Conservation (phyloP, 2,113 vertebrate species). For the Xiphias gladius region DNA sequence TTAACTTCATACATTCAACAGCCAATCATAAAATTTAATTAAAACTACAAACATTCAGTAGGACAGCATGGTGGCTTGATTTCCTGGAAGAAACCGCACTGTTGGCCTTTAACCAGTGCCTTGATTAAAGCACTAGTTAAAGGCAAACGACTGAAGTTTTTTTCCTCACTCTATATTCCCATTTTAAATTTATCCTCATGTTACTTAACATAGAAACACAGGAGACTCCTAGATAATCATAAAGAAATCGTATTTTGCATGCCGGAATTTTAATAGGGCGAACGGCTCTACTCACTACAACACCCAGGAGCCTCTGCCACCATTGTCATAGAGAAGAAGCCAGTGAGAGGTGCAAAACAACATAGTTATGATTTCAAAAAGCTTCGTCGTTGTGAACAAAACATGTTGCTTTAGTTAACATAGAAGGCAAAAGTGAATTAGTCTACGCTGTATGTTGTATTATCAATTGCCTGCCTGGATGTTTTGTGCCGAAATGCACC, state of each 20-base stretch:
- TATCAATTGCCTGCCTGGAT: neutral
- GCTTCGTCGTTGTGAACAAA: neutral
- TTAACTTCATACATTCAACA: slow-evolving; percentile 15
- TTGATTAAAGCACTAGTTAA: too few species aligned
- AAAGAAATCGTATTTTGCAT: too few species aligned
- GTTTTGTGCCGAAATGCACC: too few species aligned
- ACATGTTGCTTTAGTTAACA: neutral
- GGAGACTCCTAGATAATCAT: too few species aligned
- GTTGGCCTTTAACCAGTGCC: neutral
- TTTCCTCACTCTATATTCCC: neutral
- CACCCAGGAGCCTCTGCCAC: neutral
- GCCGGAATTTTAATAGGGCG: neutral
- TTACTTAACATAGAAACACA: too few species aligned
- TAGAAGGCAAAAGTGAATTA: neutral
- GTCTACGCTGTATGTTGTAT: neutral
- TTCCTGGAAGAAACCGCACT: neutral
- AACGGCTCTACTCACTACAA: neutral
- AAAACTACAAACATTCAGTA: neutral
- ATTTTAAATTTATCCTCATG: neutral
- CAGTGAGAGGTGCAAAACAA: neutral
- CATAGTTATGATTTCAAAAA: neutral
- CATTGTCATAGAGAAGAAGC: neutral
- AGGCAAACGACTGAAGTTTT: too few species aligned
- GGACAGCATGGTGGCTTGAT: neutral
- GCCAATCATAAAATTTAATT: neutral